Evolutionary conservation across 1,140 invertebrate genomes (phyloP).

Genomic region (Dendroctonus ponderosae): DNA sequence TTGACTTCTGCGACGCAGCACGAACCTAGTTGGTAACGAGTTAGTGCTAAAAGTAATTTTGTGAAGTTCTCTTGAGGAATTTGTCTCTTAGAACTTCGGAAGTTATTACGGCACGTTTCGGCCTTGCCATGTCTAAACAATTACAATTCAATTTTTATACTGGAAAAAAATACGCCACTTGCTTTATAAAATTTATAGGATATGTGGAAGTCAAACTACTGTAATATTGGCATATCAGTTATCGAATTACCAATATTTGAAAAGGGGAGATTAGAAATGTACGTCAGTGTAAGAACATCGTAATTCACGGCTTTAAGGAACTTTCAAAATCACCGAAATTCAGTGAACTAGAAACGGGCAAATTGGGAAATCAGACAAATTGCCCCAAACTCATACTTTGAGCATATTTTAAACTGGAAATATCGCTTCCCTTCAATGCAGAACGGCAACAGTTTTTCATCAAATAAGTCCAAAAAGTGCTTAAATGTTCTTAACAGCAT

Average conservation of each 20-base stretch:
- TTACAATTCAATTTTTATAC: constrained; percentile 1
- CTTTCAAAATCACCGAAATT: background rate
- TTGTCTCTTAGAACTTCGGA: constrained; percentile 5
- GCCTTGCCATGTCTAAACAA: constrained; percentile 5
- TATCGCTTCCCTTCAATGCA: background rate
- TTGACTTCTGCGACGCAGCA: background rate
- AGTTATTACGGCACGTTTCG: constrained; percentile 6
- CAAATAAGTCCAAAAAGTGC: background rate
- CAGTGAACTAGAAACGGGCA: background rate
- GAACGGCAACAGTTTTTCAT: background rate
- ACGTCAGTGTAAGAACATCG: background rate
- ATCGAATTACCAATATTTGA: background rate
- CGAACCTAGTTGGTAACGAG: constrained; percentile 7
- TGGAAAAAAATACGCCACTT: no score
- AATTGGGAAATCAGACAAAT: background rate
- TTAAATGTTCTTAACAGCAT: no score
- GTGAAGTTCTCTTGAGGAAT: constrained; percentile 6
- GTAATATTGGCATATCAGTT: no score
- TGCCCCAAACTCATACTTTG: background rate
- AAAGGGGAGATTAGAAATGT: background rate
- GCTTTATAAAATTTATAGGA: no score
- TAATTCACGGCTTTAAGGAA: background rate
- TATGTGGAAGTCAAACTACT: no score
- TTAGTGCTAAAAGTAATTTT: constrained; percentile 4
- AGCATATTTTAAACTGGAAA: background rate